Percentiles rank a stretch among this genome's conserved stretches.
Conservation (phyloP, 2,113 vertebrate species). For the Condylura cristata region DNA sequence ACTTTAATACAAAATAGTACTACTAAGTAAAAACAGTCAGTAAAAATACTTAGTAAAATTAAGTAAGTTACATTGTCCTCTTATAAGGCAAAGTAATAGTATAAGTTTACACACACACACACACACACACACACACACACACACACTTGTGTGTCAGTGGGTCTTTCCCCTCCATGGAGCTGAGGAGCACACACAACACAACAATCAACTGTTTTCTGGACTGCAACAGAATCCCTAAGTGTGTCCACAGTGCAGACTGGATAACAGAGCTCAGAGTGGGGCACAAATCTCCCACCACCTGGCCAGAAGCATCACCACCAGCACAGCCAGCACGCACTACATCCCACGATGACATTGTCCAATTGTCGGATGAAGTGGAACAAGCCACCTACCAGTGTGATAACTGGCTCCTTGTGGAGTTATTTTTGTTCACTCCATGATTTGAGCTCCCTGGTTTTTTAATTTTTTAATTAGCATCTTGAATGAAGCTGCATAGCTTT, state of each 20-base stretch:
- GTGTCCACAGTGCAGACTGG: background rate
- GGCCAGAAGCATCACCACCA: background rate
- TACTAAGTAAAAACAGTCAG: background rate
- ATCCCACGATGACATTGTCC: background rate
- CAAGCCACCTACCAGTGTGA: background rate
- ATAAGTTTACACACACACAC: background rate
- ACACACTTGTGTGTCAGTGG: background rate
- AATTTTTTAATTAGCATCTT: background rate
- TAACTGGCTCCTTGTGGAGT: background rate
- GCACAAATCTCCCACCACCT: background rate
- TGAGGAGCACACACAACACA: background rate
- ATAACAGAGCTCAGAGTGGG: background rate
- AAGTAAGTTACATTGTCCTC: background rate
- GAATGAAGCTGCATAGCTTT: background rate
- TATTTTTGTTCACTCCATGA: background rate
- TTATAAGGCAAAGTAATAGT: background rate
- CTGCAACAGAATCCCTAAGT: background rate
- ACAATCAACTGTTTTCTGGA: background rate
- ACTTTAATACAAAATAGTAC: background rate
- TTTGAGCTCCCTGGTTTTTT: background rate
- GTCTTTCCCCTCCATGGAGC: background rate
- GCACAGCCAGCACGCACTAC: background rate
- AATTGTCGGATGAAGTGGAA: background rate
- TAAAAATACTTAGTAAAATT: background rate
- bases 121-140: background rate